These are phyloP conservation scores for Lissocephala sabroskyi DNA, from an alignment of 2,888 invertebrate species.

Conservation along the genomic window DNA sequence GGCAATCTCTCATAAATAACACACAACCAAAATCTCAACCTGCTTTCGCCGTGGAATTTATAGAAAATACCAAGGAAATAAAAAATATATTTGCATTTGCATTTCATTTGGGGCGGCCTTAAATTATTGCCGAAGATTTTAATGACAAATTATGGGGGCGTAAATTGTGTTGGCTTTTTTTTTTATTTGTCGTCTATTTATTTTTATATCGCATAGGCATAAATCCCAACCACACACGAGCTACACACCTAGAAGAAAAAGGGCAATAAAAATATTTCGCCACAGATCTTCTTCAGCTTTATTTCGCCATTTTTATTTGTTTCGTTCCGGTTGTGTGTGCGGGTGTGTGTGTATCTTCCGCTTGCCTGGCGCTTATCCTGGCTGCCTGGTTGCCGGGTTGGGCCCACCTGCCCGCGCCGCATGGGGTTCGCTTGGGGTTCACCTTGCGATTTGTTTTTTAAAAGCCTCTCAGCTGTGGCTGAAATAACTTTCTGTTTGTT, in stretches of 20 bases:
- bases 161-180: constrained; percentile 66
- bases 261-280: constrained; percentile 65
- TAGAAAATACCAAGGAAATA: constrained; percentile 21
- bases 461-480: constrained; percentile 64
- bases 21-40: too few relatives aligned
- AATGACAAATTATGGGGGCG: constrained; percentile 70
- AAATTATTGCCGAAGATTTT: constrained; percentile 65
- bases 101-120: constrained; percentile 63
- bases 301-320: constrained; percentile 65
- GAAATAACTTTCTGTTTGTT: constrained; percentile 64
- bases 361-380: constrained; percentile 59
- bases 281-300: constrained; percentile 60
- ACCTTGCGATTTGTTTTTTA: constrained; percentile 61
- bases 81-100: constrained; percentile 56
- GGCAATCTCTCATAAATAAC: constrained; percentile 17
- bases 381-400: background rate
- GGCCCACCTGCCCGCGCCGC: constrained; percentile 6
- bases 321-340: constrained; percentile 34
- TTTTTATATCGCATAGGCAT: constrained; percentile 32
- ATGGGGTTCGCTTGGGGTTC: constrained; percentile 27
- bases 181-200: constrained; percentile 39
- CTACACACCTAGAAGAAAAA: constrained; percentile 28
- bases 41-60: too few relatives aligned
- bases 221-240: constrained; percentile 19
- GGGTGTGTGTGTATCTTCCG: constrained; percentile 43